A percentile compares a stretch with the other conserved stretches of the same genome.
phyloP scores from a whole-genome alignment of 1,140 invertebrate genomes.

The Eurosta solidaginis region DNA sequence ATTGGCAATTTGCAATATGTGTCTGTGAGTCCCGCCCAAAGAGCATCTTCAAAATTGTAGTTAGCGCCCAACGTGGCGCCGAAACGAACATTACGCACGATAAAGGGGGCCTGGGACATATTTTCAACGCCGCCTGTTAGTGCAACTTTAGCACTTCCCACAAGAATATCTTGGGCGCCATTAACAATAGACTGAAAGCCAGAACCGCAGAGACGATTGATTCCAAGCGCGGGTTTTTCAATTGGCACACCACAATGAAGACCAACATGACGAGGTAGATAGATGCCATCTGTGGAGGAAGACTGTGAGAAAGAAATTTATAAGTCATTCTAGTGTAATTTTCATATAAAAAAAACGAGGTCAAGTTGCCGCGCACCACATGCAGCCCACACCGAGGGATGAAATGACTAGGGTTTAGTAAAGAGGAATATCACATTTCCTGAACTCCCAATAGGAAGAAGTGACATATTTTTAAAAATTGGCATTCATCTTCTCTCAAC shows the following conservation, averaged over 20 bases:
- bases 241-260: conserved; percentile 84
- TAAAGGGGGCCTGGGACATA: conserved; percentile 94
- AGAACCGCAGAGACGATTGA: conserved; percentile 92
- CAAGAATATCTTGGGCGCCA: conserved; percentile 88
- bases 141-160: conserved; percentile 85
- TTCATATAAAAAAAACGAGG: background rate
- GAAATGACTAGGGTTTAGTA: too few species aligned
- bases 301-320: conserved; percentile 35
- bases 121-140: conserved; percentile 92
- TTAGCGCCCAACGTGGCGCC: conserved; percentile 83
- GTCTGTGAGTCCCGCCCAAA: conserved; percentile 93
- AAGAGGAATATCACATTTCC: too few species aligned
- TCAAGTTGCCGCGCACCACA: background rate
- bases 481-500: too few species aligned
- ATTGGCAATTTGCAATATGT: conserved; percentile 90
- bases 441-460: too few species aligned
- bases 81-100: conserved; percentile 87
- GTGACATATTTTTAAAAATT: too few species aligned
- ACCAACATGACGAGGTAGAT: conserved; percentile 84
- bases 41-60: conserved; percentile 84
- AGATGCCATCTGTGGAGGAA: conserved; percentile 80
- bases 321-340: conserved; percentile 12
- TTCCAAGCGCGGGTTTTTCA: conserved; percentile 77
- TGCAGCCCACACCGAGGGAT: too few species aligned
- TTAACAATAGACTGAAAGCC: conserved; percentile 94